phyloP scores from a whole-genome alignment of 2,797 vertebrate genomes.

The Anomalospiza imberbis region DNA sequence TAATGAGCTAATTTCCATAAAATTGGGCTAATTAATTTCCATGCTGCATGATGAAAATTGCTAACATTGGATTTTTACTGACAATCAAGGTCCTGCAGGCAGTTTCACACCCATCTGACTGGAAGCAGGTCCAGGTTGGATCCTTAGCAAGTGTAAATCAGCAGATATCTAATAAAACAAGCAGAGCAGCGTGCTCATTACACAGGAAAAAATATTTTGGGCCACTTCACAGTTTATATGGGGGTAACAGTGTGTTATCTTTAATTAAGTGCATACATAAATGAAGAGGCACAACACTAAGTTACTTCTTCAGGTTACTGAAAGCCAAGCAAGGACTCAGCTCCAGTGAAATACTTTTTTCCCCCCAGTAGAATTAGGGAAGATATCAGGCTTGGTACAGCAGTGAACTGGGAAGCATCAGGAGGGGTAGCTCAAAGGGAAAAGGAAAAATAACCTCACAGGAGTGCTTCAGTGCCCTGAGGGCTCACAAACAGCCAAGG shows the following conservation, averaged over 20 bases:
- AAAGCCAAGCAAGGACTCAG: not conserved
- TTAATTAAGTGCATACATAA: not conserved
- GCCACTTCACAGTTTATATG: not conserved
- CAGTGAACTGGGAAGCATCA: not conserved
- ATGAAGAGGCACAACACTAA: not conserved
- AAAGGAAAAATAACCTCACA: not conserved
- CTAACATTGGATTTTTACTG: conserved; percentile 62
- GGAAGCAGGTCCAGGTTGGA: conserved; percentile 27
- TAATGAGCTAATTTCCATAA: conserved; percentile 75
- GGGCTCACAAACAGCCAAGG: not conserved
- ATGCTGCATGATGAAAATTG: conserved; percentile 70
- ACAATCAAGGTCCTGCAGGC: conserved; percentile 56
- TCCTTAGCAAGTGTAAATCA: not conserved
- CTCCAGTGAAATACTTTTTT: not conserved
- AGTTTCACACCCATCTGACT: conserved; percentile 20
- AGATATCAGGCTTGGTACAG: not conserved
- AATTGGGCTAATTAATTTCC: conserved; percentile 74
- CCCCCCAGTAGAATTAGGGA: not conserved
- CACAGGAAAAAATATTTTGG: not conserved
- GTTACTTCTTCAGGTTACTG: not conserved
- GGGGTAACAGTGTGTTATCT: not conserved
- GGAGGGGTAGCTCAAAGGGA: not conserved
- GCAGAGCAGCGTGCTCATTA: not conserved
- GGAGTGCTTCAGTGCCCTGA: not conserved
- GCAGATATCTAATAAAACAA: not conserved